These are phyloP conservation scores for Baryphthengus martii DNA, from an alignment of 2,113 vertebrate genomes.

Conservation along the genomic window DNA sequence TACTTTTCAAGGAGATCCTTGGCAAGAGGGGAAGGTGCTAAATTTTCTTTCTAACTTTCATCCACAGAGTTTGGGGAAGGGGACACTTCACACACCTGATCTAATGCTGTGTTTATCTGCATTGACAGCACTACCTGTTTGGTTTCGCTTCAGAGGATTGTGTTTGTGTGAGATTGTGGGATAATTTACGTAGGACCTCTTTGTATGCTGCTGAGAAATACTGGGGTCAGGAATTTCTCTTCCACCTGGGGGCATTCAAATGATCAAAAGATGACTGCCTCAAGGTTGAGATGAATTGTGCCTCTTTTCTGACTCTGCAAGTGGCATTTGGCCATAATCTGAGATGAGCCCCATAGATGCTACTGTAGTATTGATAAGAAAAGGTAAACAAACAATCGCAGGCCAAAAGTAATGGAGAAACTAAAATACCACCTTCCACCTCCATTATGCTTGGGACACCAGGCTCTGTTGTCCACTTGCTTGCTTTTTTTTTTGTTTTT, in stretches of 20 bases:
- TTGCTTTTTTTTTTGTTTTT: neutral
- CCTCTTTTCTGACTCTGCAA: neutral
- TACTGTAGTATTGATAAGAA: neutral
- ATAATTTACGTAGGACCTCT: neutral
- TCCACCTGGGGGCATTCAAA: neutral
- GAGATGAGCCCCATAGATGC: neutral
- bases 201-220: neutral
- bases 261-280: neutral
- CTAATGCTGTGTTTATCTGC: neutral
- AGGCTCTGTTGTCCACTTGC: accelerated
- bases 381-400: neutral
- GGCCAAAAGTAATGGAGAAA: neutral
- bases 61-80: neutral
- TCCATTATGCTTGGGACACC: neutral
- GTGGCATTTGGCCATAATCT: neutral
- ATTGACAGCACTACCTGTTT: neutral
- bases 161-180: neutral
- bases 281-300: neutral
- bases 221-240: accelerated
- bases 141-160: neutral
- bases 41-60: neutral
- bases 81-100: neutral
- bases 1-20: neutral
- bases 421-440: neutral
- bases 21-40: neutral